Base-by-base conservation (phyloP, 2,797 vertebrate species). In the Coranthus polyacanthus region DNA sequence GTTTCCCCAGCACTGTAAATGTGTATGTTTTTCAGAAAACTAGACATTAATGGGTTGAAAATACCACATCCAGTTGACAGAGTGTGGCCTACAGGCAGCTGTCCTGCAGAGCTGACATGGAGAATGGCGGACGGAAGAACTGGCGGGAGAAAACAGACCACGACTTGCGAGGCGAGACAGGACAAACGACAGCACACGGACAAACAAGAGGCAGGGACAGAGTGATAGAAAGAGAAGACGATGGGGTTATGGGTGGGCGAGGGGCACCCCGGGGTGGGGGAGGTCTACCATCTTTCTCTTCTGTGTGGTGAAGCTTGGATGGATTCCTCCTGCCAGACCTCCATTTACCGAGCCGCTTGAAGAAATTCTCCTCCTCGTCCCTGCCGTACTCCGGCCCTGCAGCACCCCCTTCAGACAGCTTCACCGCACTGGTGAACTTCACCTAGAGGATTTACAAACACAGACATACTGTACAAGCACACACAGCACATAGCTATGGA, bases 291-390 rank as follows among this genome's bases (percentile, higher is more conserved):
- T 95, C 94, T 96, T 96, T 97, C 94, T 96, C 95, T 94, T 97
- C 95, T 95, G 92, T 95, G 94, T 96, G 94, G 95, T 96, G 94
- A 94, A 97, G 93, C 92, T 92, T 96, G 93, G 94, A 96, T 92
- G 94, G 94, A 92, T 96, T 96, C 95, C 95, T 95, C 93, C 95
- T 95, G 93, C 93, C 94, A 91, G 93, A 94, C 89, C 94, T 94
- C 96, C 95, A 98, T 96, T 98, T 98, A 99, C 98, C 97, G 84
- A 99, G 97, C 93, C 98, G 95, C 95, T 99, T 99, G 96, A 99
- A 99, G 95, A 99, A 99, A 95, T 97, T 98, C 92, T 99, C 98
- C 93, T 99, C 98, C 93, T 99, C 98, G 4, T 99, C 98, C 78
- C 96, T 92, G 64, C 96, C 95, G 0, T 95, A 98, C 87, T 99